Conservation (phyloP, 1,140 invertebrate species). For the Drosophila sproati region DNA sequence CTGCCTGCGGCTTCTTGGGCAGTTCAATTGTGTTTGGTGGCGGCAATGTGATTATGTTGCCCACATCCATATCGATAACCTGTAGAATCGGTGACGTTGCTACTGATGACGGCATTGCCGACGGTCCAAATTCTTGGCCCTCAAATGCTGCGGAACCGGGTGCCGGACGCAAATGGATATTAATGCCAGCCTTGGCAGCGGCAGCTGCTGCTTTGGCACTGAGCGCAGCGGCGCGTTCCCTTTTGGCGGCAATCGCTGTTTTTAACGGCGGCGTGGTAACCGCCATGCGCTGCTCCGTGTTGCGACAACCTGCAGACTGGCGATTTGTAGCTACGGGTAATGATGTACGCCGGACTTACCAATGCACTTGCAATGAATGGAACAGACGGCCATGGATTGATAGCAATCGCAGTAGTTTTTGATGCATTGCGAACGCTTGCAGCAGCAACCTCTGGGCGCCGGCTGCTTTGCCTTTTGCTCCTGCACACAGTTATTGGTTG, state of each 20-base stretch:
- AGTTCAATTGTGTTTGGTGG: constrained; percentile 10
- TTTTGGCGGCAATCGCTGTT: constrained; percentile 23
- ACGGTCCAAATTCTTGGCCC: neutral
- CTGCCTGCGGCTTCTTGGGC: constrained; percentile 9
- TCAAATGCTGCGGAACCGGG: constrained; percentile 13
- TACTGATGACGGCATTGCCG: neutral
- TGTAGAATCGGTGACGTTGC: constrained; percentile 7
- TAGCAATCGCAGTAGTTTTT: constrained; percentile 77
- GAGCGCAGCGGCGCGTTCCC: constrained; percentile 50
- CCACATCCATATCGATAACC: constrained; percentile 13
- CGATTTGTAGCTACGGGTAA: rapidly evolving
- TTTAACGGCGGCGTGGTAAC: constrained; percentile 35
- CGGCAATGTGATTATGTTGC: constrained; percentile 27
- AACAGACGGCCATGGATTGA: constrained; percentile 65
- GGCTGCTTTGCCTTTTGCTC: constrained; percentile 22
- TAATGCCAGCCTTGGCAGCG: constrained; percentile 48
- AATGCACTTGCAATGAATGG: constrained; percentile 57
- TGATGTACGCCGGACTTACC: constrained; percentile 34
- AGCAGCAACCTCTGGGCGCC: constrained; percentile 57
- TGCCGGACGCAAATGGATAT: constrained; percentile 23
- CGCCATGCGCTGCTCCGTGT: constrained; percentile 48
- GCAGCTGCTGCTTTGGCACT: constrained; percentile 65
- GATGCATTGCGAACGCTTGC: constrained; percentile 71
- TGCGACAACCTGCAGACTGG: constrained; percentile 51
- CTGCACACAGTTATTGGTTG: neutral